Evolutionary conservation across 2,113 vertebrate species (phyloP).

Genomic region (Marmota flaviventris): DNA sequence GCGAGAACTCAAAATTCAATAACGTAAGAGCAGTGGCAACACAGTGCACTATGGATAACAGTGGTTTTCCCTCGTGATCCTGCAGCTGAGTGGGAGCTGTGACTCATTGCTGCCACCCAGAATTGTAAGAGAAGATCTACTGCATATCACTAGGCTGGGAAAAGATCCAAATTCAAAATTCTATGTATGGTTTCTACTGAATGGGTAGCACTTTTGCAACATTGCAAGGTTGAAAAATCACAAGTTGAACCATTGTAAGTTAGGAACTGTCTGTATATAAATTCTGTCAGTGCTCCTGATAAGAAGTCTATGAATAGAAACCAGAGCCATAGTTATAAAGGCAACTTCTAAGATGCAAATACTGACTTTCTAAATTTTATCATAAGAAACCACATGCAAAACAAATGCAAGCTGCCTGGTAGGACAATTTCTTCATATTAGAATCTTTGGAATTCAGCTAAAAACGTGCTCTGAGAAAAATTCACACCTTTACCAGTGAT

Average conservation of each 20-base stretch:
- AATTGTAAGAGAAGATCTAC: not conserved
- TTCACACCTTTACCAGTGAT: not conserved
- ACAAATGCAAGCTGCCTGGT: not conserved
- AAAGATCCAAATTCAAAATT: not conserved
- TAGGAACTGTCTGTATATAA: not conserved
- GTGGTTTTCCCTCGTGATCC: not conserved
- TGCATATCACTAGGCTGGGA: not conserved
- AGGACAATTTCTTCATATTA: not conserved
- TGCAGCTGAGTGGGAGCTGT: not conserved
- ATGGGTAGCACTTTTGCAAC: not conserved
- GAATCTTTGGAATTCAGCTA: not conserved
- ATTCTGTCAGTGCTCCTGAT: not conserved
- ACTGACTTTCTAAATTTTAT: not conserved
- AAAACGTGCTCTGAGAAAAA: not conserved
- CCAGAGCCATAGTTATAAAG: not conserved
- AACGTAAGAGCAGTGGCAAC: not conserved
- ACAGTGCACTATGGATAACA: not conserved
- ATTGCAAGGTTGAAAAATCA: not conserved
- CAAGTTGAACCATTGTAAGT: not conserved
- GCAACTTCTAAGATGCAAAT: conserved; percentile 38
- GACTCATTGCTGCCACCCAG: not conserved
- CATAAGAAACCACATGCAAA: conserved; percentile 4
- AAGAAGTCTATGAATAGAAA: not conserved
- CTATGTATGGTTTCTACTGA: not conserved
- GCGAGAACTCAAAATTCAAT: not conserved